These are phyloP conservation scores for Pyrgilauda ruficollis DNA, from an alignment of 2,113 vertebrate genomes.

Conservation along the genomic window DNA sequence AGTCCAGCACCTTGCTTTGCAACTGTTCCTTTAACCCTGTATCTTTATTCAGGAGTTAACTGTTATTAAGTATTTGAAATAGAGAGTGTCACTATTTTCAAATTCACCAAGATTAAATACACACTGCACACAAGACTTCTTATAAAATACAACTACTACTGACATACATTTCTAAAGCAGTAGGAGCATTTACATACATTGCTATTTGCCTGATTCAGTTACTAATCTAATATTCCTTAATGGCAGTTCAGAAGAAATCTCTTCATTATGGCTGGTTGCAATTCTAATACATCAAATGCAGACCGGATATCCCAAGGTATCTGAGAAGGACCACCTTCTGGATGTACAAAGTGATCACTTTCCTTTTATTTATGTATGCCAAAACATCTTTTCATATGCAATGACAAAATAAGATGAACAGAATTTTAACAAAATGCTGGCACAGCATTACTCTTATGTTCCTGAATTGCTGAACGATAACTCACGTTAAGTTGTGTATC, in stretches of 20 bases:
- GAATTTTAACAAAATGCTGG: constrained; percentile 11
- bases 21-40: not conserved
- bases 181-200: not conserved
- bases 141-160: constrained; percentile 10
- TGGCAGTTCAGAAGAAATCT: not conserved
- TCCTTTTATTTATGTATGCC: not conserved
- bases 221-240: not conserved
- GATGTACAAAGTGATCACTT: not conserved
- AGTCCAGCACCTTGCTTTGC: not conserved
- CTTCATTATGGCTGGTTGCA: not conserved
- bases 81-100: not conserved
- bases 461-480: not conserved
- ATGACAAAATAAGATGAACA: not conserved
- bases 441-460: not conserved
- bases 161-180: constrained; percentile 1
- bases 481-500: not conserved
- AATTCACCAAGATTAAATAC: not conserved
- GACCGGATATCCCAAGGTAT: not conserved
- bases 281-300: not conserved
- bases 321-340: not conserved
- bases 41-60: not conserved
- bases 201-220: not conserved
- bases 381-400: not conserved
- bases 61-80: not conserved
- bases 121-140: not conserved